phyloP scores from a whole-genome alignment of 2,113 vertebrate species.

The Gambusia holbrooki region DNA sequence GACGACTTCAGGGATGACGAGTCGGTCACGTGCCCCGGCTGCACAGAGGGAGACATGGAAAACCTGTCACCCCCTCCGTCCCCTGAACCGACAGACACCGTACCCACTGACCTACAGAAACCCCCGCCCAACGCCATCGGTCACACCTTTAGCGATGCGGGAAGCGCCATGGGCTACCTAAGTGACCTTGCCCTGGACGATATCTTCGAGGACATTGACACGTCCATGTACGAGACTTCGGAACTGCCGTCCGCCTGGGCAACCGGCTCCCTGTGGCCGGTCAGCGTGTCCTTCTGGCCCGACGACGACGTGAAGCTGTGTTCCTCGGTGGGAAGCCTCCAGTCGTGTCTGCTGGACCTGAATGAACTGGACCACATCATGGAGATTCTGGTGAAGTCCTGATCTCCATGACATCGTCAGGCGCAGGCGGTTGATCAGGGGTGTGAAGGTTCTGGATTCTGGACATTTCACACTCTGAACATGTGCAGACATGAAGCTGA shows the following conservation, averaged over 20 bases:
- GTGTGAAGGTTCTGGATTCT: background rate
- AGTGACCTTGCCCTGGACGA: conserved; percentile 87
- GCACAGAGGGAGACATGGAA: conserved; percentile 68
- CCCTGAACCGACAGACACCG: conserved; percentile 30
- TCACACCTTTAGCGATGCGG: conserved; percentile 79
- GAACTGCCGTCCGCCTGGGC: conserved; percentile 80
- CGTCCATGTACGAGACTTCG: conserved; percentile 88
- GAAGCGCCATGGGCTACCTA: conserved; percentile 86
- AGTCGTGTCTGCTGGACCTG: conserved; percentile 84
- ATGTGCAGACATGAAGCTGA: background rate
- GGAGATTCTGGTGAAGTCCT: conserved; percentile 88
- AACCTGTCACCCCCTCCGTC: background rate
- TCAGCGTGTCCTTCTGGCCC: conserved; percentile 60
- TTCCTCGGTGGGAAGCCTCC: conserved; percentile 76
- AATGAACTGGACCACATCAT: conserved; percentile 91
- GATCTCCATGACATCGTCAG: conserved; percentile 18
- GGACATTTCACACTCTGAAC: background rate
- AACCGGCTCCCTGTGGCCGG: conserved; percentile 64
- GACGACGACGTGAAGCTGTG: conserved; percentile 82
- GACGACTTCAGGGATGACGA: conserved; percentile 75
- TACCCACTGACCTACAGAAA: conserved; percentile 29
- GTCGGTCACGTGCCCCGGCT: conserved; percentile 72
- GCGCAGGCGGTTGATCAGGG: background rate
- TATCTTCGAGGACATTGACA: conserved; percentile 90
- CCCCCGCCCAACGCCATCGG: conserved; percentile 67